Base-by-base conservation (phyloP, 2,797 vertebrate species). In the Chaetodon trifasciatus region DNA sequence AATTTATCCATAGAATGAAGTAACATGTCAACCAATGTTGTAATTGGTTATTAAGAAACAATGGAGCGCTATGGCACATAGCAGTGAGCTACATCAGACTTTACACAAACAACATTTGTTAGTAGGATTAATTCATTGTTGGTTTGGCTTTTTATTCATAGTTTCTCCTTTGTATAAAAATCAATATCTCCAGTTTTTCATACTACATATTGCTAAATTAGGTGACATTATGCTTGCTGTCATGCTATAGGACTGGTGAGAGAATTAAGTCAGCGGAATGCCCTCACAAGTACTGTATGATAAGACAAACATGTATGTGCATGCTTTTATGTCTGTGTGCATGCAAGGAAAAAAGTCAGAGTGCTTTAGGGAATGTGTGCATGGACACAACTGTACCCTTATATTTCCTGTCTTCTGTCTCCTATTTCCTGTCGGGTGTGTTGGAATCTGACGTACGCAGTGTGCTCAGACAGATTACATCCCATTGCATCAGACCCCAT, bases 401-500 rank as follows among this genome's bases (percentile, higher is more conserved):
- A 37, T 35, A 55, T 44, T 28, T n/a, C 47, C 24, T 56, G 17
- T 66, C 32, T 68, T 70, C 49, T 37, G 23, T 56, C n/a, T 70
- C 23, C 21, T 58, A 44, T 56, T 71, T 75, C n/a, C 62, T 74
- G 13, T 52, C 63, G 35, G 5, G 6, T 47, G n/a, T 82, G 66
- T 73, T 69, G 50, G 39, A 50, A 76, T 62, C 16, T 50, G 58
- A 74, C 70, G n/a, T 66, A 47, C 12, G 42, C 5, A 37, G n/a
- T 8, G 2, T 49, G 44, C 70, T 85, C 62, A 77, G 35, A 53
- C 50, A 61, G 49, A 89, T 91, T 90, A 79, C 92, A 44, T 64
- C 72, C 52, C n/a, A 2, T 91, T 93, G 87, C 92, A 91, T 94
- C 93, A 93, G 67, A 79, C 57, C 61, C 58, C 3, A 23, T 55